These are phyloP conservation scores for Escarpia spicata DNA, from an alignment of 2,888 invertebrate genomes.

Conservation along the genomic window DNA sequence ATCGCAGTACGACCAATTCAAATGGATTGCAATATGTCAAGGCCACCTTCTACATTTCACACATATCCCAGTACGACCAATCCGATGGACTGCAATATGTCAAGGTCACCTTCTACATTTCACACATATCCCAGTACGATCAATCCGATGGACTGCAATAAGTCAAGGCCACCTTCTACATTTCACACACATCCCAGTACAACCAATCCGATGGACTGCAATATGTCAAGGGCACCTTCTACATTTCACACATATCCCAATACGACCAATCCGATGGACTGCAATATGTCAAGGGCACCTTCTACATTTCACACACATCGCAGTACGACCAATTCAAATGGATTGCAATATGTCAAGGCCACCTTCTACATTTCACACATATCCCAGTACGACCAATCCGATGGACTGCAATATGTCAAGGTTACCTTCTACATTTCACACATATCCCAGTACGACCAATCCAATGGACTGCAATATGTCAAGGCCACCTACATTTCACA, in stretches of 20 bases:
- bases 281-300: slow-evolving; percentile 40
- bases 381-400: slow-evolving; percentile 72
- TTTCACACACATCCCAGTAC: slow-evolving; percentile 56
- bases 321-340: slow-evolving; percentile 69
- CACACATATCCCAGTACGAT: slow-evolving; percentile 77
- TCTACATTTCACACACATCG: slow-evolving; percentile 73
- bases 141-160: slow-evolving; percentile 74
- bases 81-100: slow-evolving; percentile 74
- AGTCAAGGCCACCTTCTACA: not conserved
- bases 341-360: slow-evolving; percentile 70
- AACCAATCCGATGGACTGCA: slow-evolving; percentile 74
- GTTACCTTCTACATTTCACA: slow-evolving; percentile 69
- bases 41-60: slow-evolving; percentile 69
- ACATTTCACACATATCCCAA: slow-evolving; percentile 78
- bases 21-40: slow-evolving; percentile 73
- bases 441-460: slow-evolving; percentile 75
- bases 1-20: slow-evolving; percentile 72
- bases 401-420: slow-evolving; percentile 73
- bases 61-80: slow-evolving; percentile 74
- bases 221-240: slow-evolving; percentile 36
- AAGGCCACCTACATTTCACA: slow-evolving; percentile 69
- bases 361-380: slow-evolving; percentile 73
- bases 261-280: slow-evolving; percentile 75
- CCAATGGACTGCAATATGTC: slow-evolving; percentile 73
- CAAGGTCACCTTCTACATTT: slow-evolving; percentile 63